Evolutionary conservation across 2,113 vertebrate species (phyloP).

Genomic region (Typhlomys cinereus): DNA sequence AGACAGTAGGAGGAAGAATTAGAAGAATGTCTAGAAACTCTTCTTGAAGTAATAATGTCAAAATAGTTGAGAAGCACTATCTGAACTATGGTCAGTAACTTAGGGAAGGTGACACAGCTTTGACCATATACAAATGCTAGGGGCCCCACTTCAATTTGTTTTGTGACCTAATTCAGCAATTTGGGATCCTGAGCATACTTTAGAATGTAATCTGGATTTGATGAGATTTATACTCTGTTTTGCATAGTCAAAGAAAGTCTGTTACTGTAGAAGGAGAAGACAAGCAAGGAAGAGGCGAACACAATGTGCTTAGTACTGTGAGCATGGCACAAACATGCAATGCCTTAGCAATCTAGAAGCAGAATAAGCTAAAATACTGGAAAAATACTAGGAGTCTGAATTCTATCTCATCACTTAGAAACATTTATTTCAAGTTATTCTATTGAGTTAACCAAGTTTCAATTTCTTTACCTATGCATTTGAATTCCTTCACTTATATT

Average conservation of each 20-base stretch:
- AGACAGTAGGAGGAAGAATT: background rate
- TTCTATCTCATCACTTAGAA: background rate
- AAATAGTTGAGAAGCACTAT: background rate
- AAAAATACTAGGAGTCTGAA: background rate
- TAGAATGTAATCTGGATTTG: background rate
- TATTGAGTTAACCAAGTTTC: background rate
- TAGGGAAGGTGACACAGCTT: background rate
- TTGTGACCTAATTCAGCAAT: background rate
- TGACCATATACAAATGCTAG: background rate
- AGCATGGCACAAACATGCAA: background rate
- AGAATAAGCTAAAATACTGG: background rate
- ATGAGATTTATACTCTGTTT: background rate
- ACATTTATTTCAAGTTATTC: background rate
- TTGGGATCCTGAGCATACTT: background rate
- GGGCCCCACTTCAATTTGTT: background rate
- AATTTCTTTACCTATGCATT: background rate
- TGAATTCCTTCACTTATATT: background rate
- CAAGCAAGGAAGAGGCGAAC: background rate
- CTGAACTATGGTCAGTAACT: background rate
- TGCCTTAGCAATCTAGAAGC: background rate
- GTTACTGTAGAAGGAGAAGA: background rate
- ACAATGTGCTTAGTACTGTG: background rate
- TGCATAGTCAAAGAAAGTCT: background rate
- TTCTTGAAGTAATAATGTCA: background rate
- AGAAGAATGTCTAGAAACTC: background rate